Percentiles rank a stretch among this genome's conserved stretches.
phyloP scores from a whole-genome alignment of 2,888 invertebrate species.

The Rhingia rostrata region DNA sequence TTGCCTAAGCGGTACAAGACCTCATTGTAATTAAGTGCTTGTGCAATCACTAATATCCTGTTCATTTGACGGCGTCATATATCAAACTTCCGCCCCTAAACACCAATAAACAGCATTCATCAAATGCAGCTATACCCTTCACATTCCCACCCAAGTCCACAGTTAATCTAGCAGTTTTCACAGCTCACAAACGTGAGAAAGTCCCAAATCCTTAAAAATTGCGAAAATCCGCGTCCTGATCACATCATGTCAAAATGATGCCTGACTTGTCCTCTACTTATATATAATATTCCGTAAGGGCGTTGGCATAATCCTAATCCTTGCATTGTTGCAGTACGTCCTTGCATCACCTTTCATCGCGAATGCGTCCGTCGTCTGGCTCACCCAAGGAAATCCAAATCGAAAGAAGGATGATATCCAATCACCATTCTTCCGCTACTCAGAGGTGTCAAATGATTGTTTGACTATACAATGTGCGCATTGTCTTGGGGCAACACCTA shows the following conservation, averaged over 20 bases:
- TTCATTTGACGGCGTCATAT: too few species aligned
- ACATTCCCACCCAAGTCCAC: conserved; percentile 5
- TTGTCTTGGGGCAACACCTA: conserved; percentile 69
- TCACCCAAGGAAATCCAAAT: conserved; percentile 38
- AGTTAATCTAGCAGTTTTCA: conserved; percentile 71
- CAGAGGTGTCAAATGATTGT: conserved; percentile 71
- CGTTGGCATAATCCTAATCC: conserved; percentile 71
- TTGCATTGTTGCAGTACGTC: conserved; percentile 61
- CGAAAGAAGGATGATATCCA: conserved; percentile 59
- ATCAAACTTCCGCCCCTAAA: too few species aligned
- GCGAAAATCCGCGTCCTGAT: conserved; percentile 69
- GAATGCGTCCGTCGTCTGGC: conserved; percentile 5
- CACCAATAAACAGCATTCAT: too few species aligned
- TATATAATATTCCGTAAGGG: conserved; percentile 42
- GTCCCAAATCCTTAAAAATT: conserved; percentile 74
- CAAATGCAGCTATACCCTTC: background rate
- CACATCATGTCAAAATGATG: conserved; percentile 22
- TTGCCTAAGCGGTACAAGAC: too few species aligned
- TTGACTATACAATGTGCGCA: conserved; percentile 45
- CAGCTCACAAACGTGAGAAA: conserved; percentile 73
- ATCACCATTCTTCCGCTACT: conserved; percentile 37
- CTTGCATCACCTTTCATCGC: conserved; percentile 62
- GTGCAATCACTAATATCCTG: too few species aligned
- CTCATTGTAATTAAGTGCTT: too few species aligned
- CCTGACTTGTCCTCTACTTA: conserved; percentile 33